Evolutionary conservation across 2,888 invertebrate species (phyloP).

Genomic region (Drosophila vallismaia): DNA sequence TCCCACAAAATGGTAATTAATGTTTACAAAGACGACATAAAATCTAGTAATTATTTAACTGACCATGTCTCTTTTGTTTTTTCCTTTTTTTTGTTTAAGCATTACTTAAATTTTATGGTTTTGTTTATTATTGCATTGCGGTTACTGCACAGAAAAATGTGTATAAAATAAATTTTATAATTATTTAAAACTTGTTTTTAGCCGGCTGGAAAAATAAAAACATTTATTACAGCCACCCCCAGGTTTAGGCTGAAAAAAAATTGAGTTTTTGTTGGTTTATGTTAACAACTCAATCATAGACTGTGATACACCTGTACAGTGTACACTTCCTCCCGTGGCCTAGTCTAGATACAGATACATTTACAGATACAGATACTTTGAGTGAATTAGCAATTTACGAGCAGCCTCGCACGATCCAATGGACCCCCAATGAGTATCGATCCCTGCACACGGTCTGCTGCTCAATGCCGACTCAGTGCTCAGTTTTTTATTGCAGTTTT

Average conservation of each 20-base stretch:
- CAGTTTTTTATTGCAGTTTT: slow-evolving; percentile 28
- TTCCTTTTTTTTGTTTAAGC: not conserved
- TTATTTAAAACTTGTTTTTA: not conserved
- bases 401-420: slow-evolving; percentile 40
- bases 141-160: not conserved
- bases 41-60: not conserved
- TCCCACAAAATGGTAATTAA: not conserved
- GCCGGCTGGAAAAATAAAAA: not conserved
- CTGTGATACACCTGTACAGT: slow-evolving; percentile 16
- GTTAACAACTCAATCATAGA: slow-evolving; percentile 35
- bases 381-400: slow-evolving; percentile 38
- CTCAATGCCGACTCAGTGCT: slow-evolving; percentile 35
- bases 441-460: slow-evolving; percentile 44
- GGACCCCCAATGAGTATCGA: slow-evolving; percentile 43
- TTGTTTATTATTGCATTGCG: slow-evolving; percentile 1
- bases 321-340: not conserved
- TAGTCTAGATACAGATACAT: not conserved
- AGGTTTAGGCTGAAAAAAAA: too few relatives aligned
- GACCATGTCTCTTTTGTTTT: too few relatives aligned
- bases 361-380: slow-evolving; percentile 8
- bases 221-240: not conserved
- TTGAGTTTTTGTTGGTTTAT: slow-evolving; percentile 14
- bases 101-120: not conserved
- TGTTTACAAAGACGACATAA: not conserved
- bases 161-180: not conserved